A percentile compares a stretch with the other conserved stretches of the same genome.
Conservation (phyloP, 1,140 invertebrate genomes). For the Zaprionus kolodkinae region DNA sequence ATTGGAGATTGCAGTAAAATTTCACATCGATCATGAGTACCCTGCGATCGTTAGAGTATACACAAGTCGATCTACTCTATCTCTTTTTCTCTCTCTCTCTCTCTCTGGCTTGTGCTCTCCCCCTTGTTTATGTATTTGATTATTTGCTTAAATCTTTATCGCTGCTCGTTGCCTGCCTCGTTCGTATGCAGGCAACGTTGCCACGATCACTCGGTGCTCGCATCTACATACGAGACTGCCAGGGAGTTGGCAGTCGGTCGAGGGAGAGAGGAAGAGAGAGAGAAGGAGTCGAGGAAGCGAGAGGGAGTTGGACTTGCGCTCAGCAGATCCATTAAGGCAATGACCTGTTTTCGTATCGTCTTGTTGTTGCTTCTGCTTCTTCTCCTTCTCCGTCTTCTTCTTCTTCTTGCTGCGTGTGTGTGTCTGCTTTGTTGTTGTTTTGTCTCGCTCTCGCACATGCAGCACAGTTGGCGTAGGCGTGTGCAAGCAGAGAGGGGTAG, state of each 20-base stretch:
- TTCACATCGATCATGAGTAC: not conserved
- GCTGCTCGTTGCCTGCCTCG: conserved; percentile 69
- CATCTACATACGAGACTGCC: conserved; percentile 56
- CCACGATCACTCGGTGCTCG: conserved; percentile 56
- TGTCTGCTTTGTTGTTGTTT: conserved; percentile 71
- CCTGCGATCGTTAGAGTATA: conserved; percentile 9
- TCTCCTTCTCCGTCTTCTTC: not conserved
- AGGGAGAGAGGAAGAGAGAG: conserved; percentile 11
- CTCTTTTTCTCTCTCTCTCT: not conserved
- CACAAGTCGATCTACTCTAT: not conserved
- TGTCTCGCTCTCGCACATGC: conserved; percentile 58
- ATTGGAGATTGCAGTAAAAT: no score
- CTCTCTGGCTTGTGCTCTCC: not conserved
- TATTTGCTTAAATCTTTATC: conserved; percentile 82
- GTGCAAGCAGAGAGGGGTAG: conserved; percentile 2
- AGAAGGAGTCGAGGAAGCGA: conserved; percentile 12
- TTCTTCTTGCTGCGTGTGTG: conserved; percentile 5
- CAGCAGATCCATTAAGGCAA: conserved; percentile 83
- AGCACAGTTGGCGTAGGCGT: conserved; percentile 59
- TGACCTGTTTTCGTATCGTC: conserved; percentile 83
- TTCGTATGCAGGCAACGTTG: conserved; percentile 76
- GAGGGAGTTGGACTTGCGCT: conserved; percentile 48
- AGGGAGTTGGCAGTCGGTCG: not conserved
- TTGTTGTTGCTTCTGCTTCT: conserved; percentile 20
- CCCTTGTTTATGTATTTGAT: conserved; percentile 79